A percentile compares a stretch with the other conserved stretches of the same genome.
These are phyloP conservation scores for Platyrinchus mystaceus DNA, from an alignment of 2,797 vertebrate genomes.

Conservation along the genomic window DNA sequence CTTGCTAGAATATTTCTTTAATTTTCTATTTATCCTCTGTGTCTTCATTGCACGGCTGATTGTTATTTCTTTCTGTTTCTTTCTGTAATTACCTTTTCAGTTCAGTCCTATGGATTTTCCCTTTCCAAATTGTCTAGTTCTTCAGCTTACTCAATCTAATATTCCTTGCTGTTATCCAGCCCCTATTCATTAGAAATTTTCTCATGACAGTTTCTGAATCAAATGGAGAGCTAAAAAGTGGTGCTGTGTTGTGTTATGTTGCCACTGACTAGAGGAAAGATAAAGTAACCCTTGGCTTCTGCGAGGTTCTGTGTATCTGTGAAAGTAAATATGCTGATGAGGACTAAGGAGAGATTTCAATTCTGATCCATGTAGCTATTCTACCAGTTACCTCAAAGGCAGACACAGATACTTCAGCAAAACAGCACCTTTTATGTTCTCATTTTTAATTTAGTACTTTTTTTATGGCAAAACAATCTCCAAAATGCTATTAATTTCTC, in stretches of 20 bases:
- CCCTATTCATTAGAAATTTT: background rate
- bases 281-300: background rate
- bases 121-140: background rate
- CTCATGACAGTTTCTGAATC: background rate
- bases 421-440: background rate
- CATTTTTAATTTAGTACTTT: background rate
- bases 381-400: background rate
- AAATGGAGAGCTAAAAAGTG: background rate
- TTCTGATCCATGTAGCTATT: background rate
- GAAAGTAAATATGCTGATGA: background rate
- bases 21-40: background rate
- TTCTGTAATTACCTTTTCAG: background rate
- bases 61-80: background rate
- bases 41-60: background rate
- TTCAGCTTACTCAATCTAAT: background rate
- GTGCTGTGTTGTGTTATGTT: background rate
- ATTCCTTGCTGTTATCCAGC: background rate
- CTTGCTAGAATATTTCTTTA: background rate
- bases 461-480: background rate
- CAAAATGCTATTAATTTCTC: background rate
- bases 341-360: background rate
- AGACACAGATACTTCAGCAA: background rate
- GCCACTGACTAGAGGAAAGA: background rate
- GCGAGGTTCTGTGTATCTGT: background rate
- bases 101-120: background rate